Conservation (phyloP, 2,888 invertebrate genomes). For the Plemyria rubiginata region DNA sequence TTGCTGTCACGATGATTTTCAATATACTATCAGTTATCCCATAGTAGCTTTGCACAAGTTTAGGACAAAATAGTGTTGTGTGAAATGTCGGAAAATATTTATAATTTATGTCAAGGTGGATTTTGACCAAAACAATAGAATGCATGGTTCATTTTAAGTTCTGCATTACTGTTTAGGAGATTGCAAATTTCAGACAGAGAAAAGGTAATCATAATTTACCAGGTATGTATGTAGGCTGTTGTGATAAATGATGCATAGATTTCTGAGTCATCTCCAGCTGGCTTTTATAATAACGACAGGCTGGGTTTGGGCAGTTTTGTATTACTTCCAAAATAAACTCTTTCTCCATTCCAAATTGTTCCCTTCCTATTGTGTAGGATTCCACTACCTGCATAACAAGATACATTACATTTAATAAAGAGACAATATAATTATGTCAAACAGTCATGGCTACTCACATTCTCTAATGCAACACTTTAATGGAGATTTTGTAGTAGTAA, state of each 20-base stretch:
- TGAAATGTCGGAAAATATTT: too few species aligned
- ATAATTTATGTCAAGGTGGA: too few species aligned
- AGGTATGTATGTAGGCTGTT: conserved; percentile 83
- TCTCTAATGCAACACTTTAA: too few species aligned
- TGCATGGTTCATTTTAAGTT: too few species aligned
- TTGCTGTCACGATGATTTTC: too few species aligned
- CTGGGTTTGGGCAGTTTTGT: conserved; percentile 94
- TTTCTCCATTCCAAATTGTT: conserved; percentile 95
- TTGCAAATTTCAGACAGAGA: background rate
- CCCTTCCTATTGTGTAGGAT: conserved; percentile 92
- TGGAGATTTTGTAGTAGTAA: too few species aligned
- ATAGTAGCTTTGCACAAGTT: too few species aligned
- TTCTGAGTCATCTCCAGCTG: conserved; percentile 90
- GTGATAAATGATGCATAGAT: conserved; percentile 88
- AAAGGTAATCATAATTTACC: conserved; percentile 52
- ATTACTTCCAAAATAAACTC: conserved; percentile 95
- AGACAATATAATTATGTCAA: too few species aligned
- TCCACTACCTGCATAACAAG: conserved; percentile 87
- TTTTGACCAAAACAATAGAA: too few species aligned
- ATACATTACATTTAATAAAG: background rate
- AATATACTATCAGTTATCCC: too few species aligned
- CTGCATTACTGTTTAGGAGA: background rate
- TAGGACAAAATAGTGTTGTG: too few species aligned
- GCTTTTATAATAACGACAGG: conserved; percentile 94
- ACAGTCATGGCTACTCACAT: too few species aligned